A percentile compares a stretch with the other conserved stretches of the same genome.
phyloP scores from a whole-genome alignment of 2,797 vertebrate species.

The Coranthus polyacanthus region DNA sequence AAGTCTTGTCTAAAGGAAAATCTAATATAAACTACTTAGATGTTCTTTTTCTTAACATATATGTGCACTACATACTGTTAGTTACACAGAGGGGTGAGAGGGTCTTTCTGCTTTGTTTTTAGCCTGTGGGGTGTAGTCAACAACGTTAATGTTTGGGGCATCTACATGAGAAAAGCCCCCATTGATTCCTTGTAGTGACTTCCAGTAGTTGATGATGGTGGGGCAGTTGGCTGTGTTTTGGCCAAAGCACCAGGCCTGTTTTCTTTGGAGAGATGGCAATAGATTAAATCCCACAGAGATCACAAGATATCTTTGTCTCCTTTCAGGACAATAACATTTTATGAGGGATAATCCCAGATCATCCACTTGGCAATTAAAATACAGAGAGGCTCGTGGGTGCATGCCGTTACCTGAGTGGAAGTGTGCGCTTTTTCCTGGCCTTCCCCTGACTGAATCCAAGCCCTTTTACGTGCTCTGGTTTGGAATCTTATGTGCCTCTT shows the following conservation, averaged over 20 bases:
- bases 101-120: conserved; percentile 56
- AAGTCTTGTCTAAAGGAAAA: too few relatives aligned
- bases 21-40: neutral
- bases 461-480: neutral
- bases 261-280: conserved; percentile 75
- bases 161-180: conserved; percentile 82
- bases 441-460: conserved; percentile 16
- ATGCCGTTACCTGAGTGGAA: conserved; percentile 55
- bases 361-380: conserved; percentile 87
- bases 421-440: conserved; percentile 23
- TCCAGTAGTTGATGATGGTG: conserved; percentile 81
- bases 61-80: conserved; percentile 8
- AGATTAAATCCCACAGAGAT: conserved; percentile 84
- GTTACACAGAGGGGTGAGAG: neutral
- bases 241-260: conserved; percentile 78
- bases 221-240: conserved; percentile 77
- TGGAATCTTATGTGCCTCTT: neutral
- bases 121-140: conserved; percentile 67
- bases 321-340: conserved; percentile 84
- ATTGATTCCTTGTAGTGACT: conserved; percentile 76
- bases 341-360: conserved; percentile 87
- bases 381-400: conserved; percentile 57
- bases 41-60: conserved; percentile 2
- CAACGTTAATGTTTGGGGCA: conserved; percentile 69
- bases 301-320: conserved; percentile 87